Evolutionary conservation across 2,888 invertebrate species (phyloP).

Genomic region (Lamproptera curius): DNA sequence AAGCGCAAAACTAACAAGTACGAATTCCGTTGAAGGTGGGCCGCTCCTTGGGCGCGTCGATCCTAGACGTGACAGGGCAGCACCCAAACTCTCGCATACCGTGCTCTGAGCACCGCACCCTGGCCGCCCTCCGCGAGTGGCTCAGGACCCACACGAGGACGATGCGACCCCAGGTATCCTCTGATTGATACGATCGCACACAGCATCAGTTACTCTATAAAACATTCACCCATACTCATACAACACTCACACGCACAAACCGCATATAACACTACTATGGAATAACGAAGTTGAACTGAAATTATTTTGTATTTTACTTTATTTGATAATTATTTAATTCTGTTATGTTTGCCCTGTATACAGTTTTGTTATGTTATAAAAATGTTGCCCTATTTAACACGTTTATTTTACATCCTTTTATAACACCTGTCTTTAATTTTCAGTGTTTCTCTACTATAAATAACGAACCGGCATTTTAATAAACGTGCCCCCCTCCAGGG

Average conservation of each 20-base stretch:
- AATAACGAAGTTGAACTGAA: neutral
- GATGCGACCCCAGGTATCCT: conserved; percentile 58
- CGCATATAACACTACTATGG: neutral
- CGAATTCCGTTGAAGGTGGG: conserved; percentile 91
- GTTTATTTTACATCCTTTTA: conserved; percentile 17
- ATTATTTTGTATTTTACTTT: neutral
- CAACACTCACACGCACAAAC: neutral
- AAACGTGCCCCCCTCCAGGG: conserved; percentile 47
- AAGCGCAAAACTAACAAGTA: no score
- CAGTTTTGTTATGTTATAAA: no score
- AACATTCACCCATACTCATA: neutral
- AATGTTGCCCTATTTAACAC: conserved; percentile 24
- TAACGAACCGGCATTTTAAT: conserved; percentile 43
- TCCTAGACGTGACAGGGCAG: conserved; percentile 87
- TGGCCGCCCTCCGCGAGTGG: conserved; percentile 83
- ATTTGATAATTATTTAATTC: conserved; percentile 5
- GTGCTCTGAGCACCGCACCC: conserved; percentile 87
- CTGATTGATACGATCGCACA: neutral
- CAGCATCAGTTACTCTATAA: neutral
- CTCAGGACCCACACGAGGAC: conserved; percentile 68
- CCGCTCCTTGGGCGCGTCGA: conserved; percentile 88
- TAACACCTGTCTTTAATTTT: conserved; percentile 55
- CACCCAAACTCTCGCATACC: conserved; percentile 90
- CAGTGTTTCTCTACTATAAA: conserved; percentile 65
- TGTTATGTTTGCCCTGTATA: no score